Conservation (phyloP, 2,113 vertebrate species). For the Hystrix brachyura region DNA sequence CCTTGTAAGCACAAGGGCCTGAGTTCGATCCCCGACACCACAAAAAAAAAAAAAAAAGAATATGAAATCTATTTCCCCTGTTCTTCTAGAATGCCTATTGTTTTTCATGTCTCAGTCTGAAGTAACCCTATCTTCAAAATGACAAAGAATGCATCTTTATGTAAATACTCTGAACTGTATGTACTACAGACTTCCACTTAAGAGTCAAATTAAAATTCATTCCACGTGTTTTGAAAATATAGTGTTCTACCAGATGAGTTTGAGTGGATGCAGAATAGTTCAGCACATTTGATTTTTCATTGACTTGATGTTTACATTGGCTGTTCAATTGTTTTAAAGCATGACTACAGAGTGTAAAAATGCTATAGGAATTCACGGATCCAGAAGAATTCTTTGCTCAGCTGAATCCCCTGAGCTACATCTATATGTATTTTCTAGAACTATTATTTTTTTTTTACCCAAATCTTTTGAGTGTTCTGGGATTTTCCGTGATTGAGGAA, state of each 20-base stretch:
- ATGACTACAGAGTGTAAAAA: constrained; percentile 88
- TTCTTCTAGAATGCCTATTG: neutral
- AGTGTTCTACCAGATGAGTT: constrained; percentile 83
- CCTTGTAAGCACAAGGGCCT: too few relatives aligned
- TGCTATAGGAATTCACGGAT: constrained; percentile 81
- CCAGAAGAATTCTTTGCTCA: constrained; percentile 86
- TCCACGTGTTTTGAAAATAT: constrained; percentile 80
- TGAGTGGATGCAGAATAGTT: constrained; percentile 81
- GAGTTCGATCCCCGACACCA: too few relatives aligned
- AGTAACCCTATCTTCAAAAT: constrained; percentile 73
- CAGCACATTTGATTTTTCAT: constrained; percentile 84
- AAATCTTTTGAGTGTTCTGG: constrained; percentile 83
- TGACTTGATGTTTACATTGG: constrained; percentile 83
- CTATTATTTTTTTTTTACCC: constrained; percentile 59
- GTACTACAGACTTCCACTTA: constrained; percentile 70
- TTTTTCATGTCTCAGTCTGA: constrained; percentile 33
- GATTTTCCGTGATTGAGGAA: constrained; percentile 82
- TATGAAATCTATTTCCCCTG: neutral
- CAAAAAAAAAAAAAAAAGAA: too few relatives aligned
- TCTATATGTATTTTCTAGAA: constrained; percentile 81
- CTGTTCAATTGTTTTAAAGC: constrained; percentile 89
- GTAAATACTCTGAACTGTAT: constrained; percentile 79
- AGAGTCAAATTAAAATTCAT: constrained; percentile 84
- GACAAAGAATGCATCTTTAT: constrained; percentile 76
- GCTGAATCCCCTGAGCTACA: constrained; percentile 82